Evolutionary conservation across 2,888 invertebrate genomes (phyloP).

Genomic region (Volucella inanis): DNA sequence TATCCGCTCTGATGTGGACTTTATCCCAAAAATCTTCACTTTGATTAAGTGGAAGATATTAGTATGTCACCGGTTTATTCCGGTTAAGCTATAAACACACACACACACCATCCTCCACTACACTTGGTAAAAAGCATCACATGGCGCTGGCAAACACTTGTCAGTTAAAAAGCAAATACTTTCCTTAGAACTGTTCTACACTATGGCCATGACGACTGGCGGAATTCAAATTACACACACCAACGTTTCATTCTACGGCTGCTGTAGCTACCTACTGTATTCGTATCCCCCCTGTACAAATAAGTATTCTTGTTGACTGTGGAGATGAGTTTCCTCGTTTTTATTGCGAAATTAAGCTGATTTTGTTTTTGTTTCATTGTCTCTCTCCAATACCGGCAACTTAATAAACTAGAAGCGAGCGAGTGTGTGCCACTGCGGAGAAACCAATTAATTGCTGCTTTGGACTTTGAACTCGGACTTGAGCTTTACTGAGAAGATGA

Average conservation of each 20-base stretch:
- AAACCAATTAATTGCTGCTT: conserved; percentile 48
- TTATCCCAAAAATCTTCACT: conserved; percentile 34
- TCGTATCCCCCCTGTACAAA: too few relatives aligned
- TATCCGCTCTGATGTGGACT: conserved; percentile 11
- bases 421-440: conserved; percentile 31
- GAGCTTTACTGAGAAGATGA: conserved; percentile 61
- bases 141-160: background rate
- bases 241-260: conserved; percentile 9
- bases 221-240: background rate
- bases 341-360: conserved; percentile 52
- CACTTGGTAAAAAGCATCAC: background rate
- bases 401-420: conserved; percentile 14
- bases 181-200: conserved; percentile 31
- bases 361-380: conserved; percentile 15
- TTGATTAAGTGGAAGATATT: conserved; percentile 10
- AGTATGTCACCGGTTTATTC: conserved; percentile 9
- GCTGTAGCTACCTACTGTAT: background rate
- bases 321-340: conserved; percentile 32
- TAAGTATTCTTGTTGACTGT: background rate
- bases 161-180: conserved; percentile 20
- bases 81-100: conserved; percentile 17
- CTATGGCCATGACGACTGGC: background rate
- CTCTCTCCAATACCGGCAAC: conserved; percentile 39
- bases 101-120: background rate
- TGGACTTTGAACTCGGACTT: conserved; percentile 54